Conservation (phyloP, 1,140 invertebrate species). For the Drosophila erecta region DNA sequence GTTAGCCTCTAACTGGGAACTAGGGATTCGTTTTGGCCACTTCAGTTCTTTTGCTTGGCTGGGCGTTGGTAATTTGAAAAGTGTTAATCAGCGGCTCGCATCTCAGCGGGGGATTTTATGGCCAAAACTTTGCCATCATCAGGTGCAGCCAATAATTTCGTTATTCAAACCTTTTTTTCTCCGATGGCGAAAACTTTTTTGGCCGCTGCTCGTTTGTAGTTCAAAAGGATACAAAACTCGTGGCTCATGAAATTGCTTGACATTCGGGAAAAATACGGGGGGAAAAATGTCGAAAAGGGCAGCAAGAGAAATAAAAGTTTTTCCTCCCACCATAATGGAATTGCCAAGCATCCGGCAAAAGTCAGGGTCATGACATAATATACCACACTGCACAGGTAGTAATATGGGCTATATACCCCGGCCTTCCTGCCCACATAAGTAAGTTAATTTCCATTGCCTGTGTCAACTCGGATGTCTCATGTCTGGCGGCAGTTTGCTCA, state of each 20-base stretch:
- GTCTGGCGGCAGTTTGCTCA: slow-evolving; percentile 19
- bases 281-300: slow-evolving; percentile 8
- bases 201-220: slow-evolving; percentile 8
- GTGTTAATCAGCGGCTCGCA: slow-evolving; percentile 28
- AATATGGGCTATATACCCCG: background rate
- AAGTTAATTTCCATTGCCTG: slow-evolving; percentile 39
- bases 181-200: slow-evolving; percentile 15
- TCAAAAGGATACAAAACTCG: slow-evolving; percentile 18
- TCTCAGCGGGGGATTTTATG: slow-evolving; percentile 7
- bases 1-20: background rate
- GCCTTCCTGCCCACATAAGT: background rate
- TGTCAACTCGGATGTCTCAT: slow-evolving; percentile 21
- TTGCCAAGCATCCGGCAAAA: slow-evolving; percentile 13
- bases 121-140: slow-evolving; percentile 30
- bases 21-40: background rate
- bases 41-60: slow-evolving; percentile 8
- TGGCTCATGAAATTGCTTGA: slow-evolving; percentile 22
- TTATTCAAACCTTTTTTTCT: slow-evolving; percentile 28
- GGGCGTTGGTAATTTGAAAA: slow-evolving; percentile 10
- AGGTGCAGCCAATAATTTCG: slow-evolving; percentile 44
- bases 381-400: background rate
- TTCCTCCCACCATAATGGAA: slow-evolving; percentile 28
- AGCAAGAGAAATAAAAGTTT: slow-evolving; percentile 28
- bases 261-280: slow-evolving; percentile 17
- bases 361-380: slow-evolving; percentile 7